phyloP scores from a whole-genome alignment of 2,113 vertebrate species.

The Mandrillus leucophaeus region DNA sequence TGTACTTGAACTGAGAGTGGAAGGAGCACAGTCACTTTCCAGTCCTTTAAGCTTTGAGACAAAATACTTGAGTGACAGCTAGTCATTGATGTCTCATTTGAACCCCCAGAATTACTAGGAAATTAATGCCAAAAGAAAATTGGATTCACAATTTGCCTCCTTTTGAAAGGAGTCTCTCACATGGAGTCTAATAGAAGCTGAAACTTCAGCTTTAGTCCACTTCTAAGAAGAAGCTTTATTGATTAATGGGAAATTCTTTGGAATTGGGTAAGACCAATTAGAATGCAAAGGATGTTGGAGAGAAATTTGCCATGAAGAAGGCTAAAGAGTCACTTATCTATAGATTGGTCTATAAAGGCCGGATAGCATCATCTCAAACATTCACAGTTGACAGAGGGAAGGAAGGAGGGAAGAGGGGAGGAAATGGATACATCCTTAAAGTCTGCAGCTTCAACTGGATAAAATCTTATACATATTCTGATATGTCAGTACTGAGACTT shows the following conservation, averaged over 20 bases:
- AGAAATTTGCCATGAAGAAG: background rate
- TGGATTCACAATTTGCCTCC: background rate
- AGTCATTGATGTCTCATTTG: conserved; percentile 48
- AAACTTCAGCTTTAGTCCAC: background rate
- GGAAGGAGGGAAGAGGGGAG: background rate
- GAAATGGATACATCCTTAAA: background rate
- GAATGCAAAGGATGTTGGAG: background rate
- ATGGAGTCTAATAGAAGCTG: background rate
- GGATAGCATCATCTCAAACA: background rate
- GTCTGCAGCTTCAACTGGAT: background rate
- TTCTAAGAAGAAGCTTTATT: background rate
- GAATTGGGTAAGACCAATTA: background rate
- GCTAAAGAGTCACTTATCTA: background rate
- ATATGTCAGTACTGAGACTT: background rate
- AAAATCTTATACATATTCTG: background rate
- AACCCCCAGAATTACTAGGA: conserved; percentile 42
- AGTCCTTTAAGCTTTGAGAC: conserved; percentile 69
- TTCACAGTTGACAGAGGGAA: background rate
- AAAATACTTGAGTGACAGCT: conserved; percentile 63
- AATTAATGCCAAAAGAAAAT: conserved; percentile 37
- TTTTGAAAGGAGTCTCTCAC: conserved; percentile 41
- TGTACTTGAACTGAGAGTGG: conserved; percentile 70
- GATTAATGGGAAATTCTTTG: background rate
- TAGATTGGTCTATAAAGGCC: background rate
- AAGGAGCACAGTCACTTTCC: conserved; percentile 64